phyloP scores from a whole-genome alignment of 2,888 invertebrate genomes.

The Calameuta idolon region DNA sequence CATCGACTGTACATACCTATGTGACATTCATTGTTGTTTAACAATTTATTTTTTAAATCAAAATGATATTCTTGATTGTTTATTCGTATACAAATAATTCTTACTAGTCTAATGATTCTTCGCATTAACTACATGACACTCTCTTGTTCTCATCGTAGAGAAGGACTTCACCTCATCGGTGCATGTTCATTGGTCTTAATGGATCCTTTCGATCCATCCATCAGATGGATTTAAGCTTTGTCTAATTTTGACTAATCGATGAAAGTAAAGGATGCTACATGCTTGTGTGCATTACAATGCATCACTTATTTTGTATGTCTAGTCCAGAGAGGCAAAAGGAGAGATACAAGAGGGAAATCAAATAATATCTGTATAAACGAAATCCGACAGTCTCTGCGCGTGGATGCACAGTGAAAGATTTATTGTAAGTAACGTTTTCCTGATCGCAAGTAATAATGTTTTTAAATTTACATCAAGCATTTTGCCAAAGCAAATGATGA shows the following conservation, averaged over 20 bases:
- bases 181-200: background rate
- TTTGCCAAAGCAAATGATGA: slow-evolving; percentile 9
- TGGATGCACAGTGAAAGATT: background rate
- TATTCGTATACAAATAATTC: background rate
- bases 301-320: too few species aligned
- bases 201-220: background rate
- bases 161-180: background rate
- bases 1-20: background rate
- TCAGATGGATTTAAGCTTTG: background rate
- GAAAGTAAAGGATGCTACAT: background rate
- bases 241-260: background rate
- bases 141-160: background rate
- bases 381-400: slow-evolving; percentile 3
- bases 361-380: background rate
- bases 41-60: background rate
- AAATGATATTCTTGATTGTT: background rate
- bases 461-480: slow-evolving; percentile 19
- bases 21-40: background rate
- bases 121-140: background rate
- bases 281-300: too few species aligned
- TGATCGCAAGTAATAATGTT: slow-evolving; percentile 7
- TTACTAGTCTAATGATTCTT: background rate
- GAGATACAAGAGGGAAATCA: background rate
- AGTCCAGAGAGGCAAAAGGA: too few species aligned
- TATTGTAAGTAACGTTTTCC: slow-evolving; percentile 1